Evolutionary conservation across 1,140 invertebrate genomes (phyloP).

Genomic region (Drosophila murphyi): DNA sequence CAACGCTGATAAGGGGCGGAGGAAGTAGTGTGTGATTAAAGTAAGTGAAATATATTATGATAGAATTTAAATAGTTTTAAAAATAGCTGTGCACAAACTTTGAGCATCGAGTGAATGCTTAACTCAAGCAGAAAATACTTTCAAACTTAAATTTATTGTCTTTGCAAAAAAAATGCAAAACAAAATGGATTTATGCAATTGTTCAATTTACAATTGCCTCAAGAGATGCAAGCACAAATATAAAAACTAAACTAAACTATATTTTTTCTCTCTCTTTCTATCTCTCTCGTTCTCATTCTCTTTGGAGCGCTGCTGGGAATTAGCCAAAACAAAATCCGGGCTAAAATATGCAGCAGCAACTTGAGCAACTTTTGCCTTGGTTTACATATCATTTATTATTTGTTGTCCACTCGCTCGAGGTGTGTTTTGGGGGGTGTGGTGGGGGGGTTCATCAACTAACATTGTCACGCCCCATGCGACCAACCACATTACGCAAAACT

Average conservation of each 20-base stretch:
- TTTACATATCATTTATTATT: constrained; percentile 83
- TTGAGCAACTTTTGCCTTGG: constrained; percentile 71
- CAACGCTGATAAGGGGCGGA: background rate
- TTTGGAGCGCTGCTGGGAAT: constrained; percentile 24
- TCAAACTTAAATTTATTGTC: background rate
- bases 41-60: background rate
- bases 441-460: constrained; percentile 46
- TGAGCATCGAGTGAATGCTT: no score
- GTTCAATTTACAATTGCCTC: no score
- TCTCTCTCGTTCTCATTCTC: no score
- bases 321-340: constrained; percentile 27
- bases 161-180: background rate
- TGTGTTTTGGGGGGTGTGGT: constrained; percentile 17
- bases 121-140: no score
- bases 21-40: background rate
- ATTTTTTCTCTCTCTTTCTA: no score
- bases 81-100: no score
- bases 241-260: no score
- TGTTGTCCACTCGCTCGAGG: constrained; percentile 44
- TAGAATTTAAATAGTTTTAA: no score
- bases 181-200: background rate
- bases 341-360: constrained; percentile 51
- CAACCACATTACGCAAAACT: constrained; percentile 70
- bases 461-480: constrained; percentile 44
- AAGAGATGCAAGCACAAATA: no score